phyloP scores from a whole-genome alignment of 2,888 invertebrate species.

The Parnassius glacialis region DNA sequence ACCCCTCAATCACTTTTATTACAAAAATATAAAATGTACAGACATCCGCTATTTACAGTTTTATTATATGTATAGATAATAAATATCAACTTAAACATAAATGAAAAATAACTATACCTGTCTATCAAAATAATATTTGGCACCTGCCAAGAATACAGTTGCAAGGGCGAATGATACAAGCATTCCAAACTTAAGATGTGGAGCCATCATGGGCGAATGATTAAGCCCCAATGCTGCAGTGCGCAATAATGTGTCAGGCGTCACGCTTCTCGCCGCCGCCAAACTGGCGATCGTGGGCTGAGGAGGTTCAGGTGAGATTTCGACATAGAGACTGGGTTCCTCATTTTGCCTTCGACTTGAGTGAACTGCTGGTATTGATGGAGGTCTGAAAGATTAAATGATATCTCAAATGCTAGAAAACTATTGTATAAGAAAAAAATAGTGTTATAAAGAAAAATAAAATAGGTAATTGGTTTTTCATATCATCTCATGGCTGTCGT shows the following conservation, averaged over 20 bases:
- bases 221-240: slow-evolving; percentile 72
- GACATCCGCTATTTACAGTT: too few species aligned
- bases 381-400: slow-evolving; percentile 40
- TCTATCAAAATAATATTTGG: slow-evolving; percentile 87
- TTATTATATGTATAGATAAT: too few species aligned
- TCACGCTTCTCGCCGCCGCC: slow-evolving; percentile 71
- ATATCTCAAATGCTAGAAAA: too few species aligned
- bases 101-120: slow-evolving; percentile 62
- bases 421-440: too few species aligned
- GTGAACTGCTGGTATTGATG: slow-evolving; percentile 59
- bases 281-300: slow-evolving; percentile 70
- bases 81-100: not conserved
- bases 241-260: slow-evolving; percentile 68
- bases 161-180: slow-evolving; percentile 86
- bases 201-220: slow-evolving; percentile 74
- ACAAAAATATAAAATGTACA: too few species aligned
- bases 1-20: too few species aligned
- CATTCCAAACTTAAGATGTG: slow-evolving; percentile 85
- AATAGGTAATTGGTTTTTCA: too few species aligned
- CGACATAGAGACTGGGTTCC: slow-evolving; percentile 71
- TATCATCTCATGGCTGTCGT: too few species aligned
- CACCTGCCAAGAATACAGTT: slow-evolving; percentile 85
- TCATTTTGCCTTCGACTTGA: slow-evolving; percentile 55
- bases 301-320: slow-evolving; percentile 63
- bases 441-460: too few species aligned